Conservation (phyloP, 2,888 invertebrate species). For the Eupsilia transversa region DNA sequence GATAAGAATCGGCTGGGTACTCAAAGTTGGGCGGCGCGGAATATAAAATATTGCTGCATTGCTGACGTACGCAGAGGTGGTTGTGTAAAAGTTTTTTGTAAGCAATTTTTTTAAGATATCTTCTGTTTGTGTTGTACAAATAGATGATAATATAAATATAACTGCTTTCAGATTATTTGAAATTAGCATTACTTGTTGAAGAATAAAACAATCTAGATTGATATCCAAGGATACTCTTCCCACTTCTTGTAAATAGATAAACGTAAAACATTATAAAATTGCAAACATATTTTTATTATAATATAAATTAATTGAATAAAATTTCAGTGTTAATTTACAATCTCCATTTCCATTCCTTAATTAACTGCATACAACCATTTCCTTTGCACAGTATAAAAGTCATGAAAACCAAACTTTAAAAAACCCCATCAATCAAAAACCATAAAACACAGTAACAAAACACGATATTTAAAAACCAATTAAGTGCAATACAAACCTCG, state of each 20-base stretch:
- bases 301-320: background rate
- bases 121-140: background rate
- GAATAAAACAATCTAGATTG: background rate
- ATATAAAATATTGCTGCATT: conserved; percentile 61
- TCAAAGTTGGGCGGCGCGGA: conserved; percentile 55
- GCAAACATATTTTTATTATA: no score
- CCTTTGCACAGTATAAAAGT: background rate
- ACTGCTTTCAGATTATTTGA: background rate
- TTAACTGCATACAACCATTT: background rate
- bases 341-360: background rate
- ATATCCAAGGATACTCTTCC: no score
- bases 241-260: background rate
- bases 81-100: conserved; percentile 16
- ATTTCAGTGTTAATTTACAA: no score
- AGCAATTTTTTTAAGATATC: conserved; percentile 11
- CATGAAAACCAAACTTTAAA: background rate
- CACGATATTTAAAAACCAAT: conserved; percentile 55
- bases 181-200: background rate
- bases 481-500: conserved; percentile 42
- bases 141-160: background rate
- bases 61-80: conserved; percentile 17
- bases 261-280: no score
- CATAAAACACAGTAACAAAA: conserved; percentile 6
- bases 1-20: conserved; percentile 60
- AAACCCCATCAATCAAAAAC: conserved; percentile 16